Evolutionary conservation across 2,113 vertebrate genomes (phyloP).

Genomic region (Hydrolagus affinis): DNA sequence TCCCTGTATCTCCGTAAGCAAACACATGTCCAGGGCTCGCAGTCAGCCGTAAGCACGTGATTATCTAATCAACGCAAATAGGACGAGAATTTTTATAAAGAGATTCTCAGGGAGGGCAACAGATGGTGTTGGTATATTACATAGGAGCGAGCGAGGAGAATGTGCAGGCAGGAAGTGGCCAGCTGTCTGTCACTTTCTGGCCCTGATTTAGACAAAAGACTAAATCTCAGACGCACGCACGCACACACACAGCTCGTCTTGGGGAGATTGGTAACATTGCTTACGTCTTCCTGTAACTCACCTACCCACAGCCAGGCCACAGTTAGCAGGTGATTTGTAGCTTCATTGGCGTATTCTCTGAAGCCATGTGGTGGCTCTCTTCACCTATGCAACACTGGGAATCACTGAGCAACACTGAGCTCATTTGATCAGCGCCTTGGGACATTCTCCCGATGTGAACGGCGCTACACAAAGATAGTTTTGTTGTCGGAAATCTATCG

Average conservation of each 20-base stretch:
- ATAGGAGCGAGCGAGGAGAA: not conserved
- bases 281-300: not conserved
- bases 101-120: not conserved
- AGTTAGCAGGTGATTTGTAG: not conserved
- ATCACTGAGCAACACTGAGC: too few relatives aligned
- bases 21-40: not conserved
- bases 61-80: not conserved
- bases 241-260: too few relatives aligned
- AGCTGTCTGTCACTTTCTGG: not conserved
- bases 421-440: too few relatives aligned
- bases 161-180: not conserved
- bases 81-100: not conserved
- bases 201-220: too few relatives aligned
- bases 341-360: not conserved
- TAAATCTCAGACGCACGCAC: too few relatives aligned
- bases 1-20: not conserved
- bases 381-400: not conserved
- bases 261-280: not conserved
- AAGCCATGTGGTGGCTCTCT: not conserved
- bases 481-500: too few relatives aligned
- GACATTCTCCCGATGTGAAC: too few relatives aligned
- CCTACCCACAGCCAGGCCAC: not conserved
- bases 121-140: not conserved
- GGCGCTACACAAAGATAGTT: too few relatives aligned
- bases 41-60: not conserved